Base-by-base conservation (phyloP, 2,113 vertebrate genomes). In the Gambusia holbrooki region DNA sequence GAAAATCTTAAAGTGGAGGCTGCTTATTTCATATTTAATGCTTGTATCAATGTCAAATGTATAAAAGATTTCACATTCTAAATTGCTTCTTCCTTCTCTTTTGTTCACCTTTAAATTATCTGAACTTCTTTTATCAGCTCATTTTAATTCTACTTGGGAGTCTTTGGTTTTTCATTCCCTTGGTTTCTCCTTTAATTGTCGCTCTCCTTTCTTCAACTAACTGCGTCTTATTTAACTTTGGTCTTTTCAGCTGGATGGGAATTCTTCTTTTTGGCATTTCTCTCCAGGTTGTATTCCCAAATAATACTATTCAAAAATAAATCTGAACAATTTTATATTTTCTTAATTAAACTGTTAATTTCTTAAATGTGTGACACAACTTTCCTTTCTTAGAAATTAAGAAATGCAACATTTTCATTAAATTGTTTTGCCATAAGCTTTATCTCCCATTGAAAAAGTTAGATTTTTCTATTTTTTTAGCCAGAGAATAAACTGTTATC, bases 31-130 rank as follows among this genome's bases (percentile, higher is more conserved):
- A 70, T 69, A 60, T 25, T 33, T 75, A 62, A 69, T 40, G 70
- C 71, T 76, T 70, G 12, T 27, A 76, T 79, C 33, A 74, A 60
- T 72, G 54, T 48, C 1, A 4, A 77, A 81, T 70, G 37, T 65
- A 80, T 33, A 73, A 81, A 51, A 54, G 48, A 83, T 73, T 77
- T 35, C 70, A 73, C 27, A 70, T 60, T 25, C 42, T 54, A 45
- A n/a, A 75, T 69, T 62, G 74, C 35, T 12, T 78, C 25, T 54
- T 74, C n/a, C n/a, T 12, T 81, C 27, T 62, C 11, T 19, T 78
- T 13, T 29, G 28, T 61, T 77, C 27, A n/a, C 33, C 14, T 70
- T 51, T 63, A 22, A 77, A 65, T 79, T 30, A 77, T 77, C 42
- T 33, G 33, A 77, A 76, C 14, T 73, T 68, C 14, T 71, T 68